These are phyloP conservation scores for Gymnocheta viridis DNA, from an alignment of 2,888 invertebrate species.

Conservation along the genomic window DNA sequence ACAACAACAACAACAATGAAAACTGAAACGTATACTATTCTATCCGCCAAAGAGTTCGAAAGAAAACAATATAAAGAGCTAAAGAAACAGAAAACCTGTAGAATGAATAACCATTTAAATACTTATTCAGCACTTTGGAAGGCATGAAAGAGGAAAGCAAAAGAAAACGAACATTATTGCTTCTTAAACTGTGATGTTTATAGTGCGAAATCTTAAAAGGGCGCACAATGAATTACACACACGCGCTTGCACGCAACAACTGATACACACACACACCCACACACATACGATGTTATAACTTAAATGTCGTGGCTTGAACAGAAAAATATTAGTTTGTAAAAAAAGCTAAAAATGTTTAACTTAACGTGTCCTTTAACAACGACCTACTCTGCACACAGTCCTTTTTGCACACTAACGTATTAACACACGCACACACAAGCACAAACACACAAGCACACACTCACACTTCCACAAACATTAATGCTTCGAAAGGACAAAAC, in stretches of 20 bases:
- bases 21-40: constrained; percentile 21
- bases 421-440: not conserved
- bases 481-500: constrained; percentile 65
- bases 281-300: constrained; percentile 23
- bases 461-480: not conserved
- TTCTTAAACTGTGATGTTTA: constrained; percentile 30
- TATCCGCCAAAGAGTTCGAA: constrained; percentile 3
- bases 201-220: constrained; percentile 27
- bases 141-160: not conserved
- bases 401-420: not conserved
- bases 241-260: not conserved
- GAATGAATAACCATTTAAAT: constrained; percentile 65
- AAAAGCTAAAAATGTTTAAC: constrained; percentile 57
- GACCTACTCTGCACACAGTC: not conserved
- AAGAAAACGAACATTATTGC: constrained; percentile 33
- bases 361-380: constrained; percentile 39
- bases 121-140: constrained; percentile 54
- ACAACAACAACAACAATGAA: not conserved
- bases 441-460: not conserved
- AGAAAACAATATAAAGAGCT: constrained; percentile 27
- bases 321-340: constrained; percentile 67
- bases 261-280: constrained; percentile 18
- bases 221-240: constrained; percentile 14
- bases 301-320: constrained; percentile 54
- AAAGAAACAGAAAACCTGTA: constrained; percentile 54